Evolutionary conservation across 2,888 invertebrate genomes (phyloP).

Genomic region (Endomychus coccineus): DNA sequence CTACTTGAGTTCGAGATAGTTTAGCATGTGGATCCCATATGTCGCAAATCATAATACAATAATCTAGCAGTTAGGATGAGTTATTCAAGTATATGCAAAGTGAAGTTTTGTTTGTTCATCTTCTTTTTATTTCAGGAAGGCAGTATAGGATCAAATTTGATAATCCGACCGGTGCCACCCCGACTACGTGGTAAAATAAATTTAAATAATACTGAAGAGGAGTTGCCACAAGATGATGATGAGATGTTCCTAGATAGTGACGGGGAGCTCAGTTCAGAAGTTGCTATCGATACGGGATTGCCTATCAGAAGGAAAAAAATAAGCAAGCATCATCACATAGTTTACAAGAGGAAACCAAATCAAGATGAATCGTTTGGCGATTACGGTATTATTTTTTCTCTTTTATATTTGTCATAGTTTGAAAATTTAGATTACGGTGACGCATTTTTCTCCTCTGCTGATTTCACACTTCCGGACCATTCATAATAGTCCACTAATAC

Average conservation of each 20-base stretch:
- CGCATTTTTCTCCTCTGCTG: too few relatives aligned
- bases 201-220: conserved; percentile 5
- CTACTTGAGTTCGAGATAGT: too few relatives aligned
- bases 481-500: too few relatives aligned
- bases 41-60: too few relatives aligned
- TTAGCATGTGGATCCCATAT: too few relatives aligned
- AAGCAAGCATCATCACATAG: conserved; percentile 59
- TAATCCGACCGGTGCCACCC: conserved; percentile 78
- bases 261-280: conserved; percentile 56
- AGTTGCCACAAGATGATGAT: conserved; percentile 46
- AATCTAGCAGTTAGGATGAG: conserved; percentile 9
- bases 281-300: conserved; percentile 57
- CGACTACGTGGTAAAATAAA: conserved; percentile 46
- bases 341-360: conserved; percentile 59
- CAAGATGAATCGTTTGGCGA: conserved; percentile 64
- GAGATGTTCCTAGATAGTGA: conserved; percentile 65
- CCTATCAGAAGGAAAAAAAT: conserved; percentile 43
- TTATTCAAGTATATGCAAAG: conserved; percentile 6
- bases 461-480: too few relatives aligned
- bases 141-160: conserved; percentile 81
- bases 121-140: conserved; percentile 62
- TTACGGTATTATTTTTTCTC: conserved; percentile 71
- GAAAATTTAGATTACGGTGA: too few relatives aligned
- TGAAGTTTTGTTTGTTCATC: too few relatives aligned
- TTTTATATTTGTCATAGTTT: too few relatives aligned